Base-by-base conservation (phyloP, 1,140 invertebrate genomes). In the Platorchestia sp. region DNA sequence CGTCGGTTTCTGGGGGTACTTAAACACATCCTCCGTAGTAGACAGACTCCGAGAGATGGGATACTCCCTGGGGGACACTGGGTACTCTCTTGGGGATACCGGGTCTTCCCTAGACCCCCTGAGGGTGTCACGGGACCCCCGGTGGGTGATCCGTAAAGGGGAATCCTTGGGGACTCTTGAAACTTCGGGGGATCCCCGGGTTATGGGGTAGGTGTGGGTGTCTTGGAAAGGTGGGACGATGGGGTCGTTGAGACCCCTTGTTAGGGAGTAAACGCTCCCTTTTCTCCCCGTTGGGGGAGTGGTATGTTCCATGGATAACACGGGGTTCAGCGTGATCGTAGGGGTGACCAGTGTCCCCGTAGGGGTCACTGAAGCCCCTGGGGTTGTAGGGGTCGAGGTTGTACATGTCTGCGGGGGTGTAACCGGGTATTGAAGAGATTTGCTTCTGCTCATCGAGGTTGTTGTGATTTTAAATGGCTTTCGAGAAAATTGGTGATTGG, bases 191-290 rank as follows among this genome's bases (percentile, higher is more conserved):
- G 91, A 45, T 10, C 91, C 91, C 40, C 91, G 14, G 36, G 91
- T 93, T 14, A 93, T 93, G 91, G 91, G 91, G 91, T 93, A 93
- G 91, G 91, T 93, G 91, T 93, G 91, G 91, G 91, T 93, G 19
- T 93, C 91, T 40, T 45, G 43, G 91, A 93, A 93, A 40, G 91
- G 91, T 44, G 91, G 5, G 27, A 93, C 44, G 19, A 42, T 44
- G 89, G 89, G 89, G 89, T 41, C 36, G 36, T 86, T 86, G 86
- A 36, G 86, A 36, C 36, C 7, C 36, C 86, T n/a, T 7, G 86
- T 5, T 7, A 41, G 41, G 86, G 86, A 86, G 41, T 36, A 86
- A 6, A 41, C 41, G 86, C 41, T 86, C 10, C 10, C 7, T 51
- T 41, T 86, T 7, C 41, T 91, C 36, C 41, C 36, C 22, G 3